Percentiles rank a stretch among this genome's conserved stretches.
Evolutionary conservation across 2,888 invertebrate species (phyloP).

Genomic region (Tridacna gigas): DNA sequence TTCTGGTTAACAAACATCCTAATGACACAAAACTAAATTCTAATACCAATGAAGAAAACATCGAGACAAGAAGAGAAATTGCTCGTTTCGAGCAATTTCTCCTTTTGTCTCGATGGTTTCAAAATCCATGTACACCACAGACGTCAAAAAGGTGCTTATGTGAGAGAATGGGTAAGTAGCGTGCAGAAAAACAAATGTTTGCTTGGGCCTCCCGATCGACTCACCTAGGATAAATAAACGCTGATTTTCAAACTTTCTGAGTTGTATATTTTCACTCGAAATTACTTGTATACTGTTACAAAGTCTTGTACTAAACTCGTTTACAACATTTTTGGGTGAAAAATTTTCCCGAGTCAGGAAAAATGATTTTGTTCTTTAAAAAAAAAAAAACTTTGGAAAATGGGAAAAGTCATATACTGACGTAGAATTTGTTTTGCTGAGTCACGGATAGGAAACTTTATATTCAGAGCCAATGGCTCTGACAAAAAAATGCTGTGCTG

Average conservation of each 20-base stretch:
- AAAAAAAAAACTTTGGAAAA: not conserved
- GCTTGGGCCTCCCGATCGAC: slow-evolving; percentile 1
- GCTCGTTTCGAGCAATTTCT: slow-evolving; percentile 7
- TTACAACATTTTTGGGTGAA: too few species aligned
- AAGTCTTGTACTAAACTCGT: not conserved
- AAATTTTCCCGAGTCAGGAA: too few species aligned
- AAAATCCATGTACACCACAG: too few species aligned
- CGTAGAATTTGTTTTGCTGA: not conserved
- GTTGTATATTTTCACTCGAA: slow-evolving; percentile 24
- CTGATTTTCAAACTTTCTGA: slow-evolving; percentile 18
- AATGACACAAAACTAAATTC: too few species aligned
- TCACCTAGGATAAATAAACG: slow-evolving; percentile 13
- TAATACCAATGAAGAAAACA: not conserved
- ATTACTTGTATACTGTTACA: slow-evolving; percentile 17
- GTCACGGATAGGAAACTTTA: not conserved
- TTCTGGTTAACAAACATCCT: too few species aligned
- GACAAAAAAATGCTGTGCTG: too few species aligned
- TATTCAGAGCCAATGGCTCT: too few species aligned
- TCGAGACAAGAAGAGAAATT: not conserved
- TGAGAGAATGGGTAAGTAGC: not conserved
- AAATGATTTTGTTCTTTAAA: not conserved
- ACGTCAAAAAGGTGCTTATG: too few species aligned
- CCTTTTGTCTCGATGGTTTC: not conserved
- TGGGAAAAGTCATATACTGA: not conserved
- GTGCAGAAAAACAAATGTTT: slow-evolving; percentile 14